Evolutionary conservation across 2,797 vertebrate genomes (phyloP).

Genomic region (Chaetodon trifasciatus): DNA sequence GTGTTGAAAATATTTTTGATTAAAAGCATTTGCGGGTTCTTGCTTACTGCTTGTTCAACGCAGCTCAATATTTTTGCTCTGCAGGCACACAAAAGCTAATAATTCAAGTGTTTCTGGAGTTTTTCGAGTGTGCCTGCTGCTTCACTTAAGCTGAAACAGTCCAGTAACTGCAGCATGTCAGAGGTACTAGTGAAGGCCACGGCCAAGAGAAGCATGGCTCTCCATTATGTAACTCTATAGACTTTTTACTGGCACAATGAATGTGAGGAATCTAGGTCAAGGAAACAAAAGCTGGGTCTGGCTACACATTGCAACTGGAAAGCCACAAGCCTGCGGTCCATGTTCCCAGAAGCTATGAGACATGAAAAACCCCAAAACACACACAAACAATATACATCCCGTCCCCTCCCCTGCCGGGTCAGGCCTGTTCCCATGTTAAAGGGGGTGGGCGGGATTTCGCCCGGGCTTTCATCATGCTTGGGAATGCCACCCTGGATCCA

Average conservation of each 20-base stretch:
- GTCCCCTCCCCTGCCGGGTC: constrained; percentile 22
- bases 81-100: constrained; percentile 7
- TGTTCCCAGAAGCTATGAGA: constrained; percentile 75
- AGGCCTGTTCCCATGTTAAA: constrained; percentile 50
- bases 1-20: constrained; percentile 24
- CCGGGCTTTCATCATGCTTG: constrained; percentile 6
- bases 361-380: constrained; percentile 52
- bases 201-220: constrained; percentile 58
- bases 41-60: constrained; percentile 10
- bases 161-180: constrained; percentile 33
- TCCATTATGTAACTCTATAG: constrained; percentile 76
- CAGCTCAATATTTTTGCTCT: constrained; percentile 11
- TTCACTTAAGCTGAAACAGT: constrained; percentile 50
- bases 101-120: constrained; percentile 4
- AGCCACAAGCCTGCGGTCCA: constrained; percentile 73
- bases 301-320: constrained; percentile 56
- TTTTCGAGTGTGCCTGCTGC: constrained; percentile 25
- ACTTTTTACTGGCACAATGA: constrained; percentile 74
- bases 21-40: neutral
- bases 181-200: constrained; percentile 21
- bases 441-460: constrained; percentile 8
- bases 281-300: constrained; percentile 79
- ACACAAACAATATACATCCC: constrained; percentile 36
- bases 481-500: constrained; percentile 35
- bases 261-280: constrained; percentile 84